Conservation (phyloP, 1,140 invertebrate species). For the Intoshia linei region DNA sequence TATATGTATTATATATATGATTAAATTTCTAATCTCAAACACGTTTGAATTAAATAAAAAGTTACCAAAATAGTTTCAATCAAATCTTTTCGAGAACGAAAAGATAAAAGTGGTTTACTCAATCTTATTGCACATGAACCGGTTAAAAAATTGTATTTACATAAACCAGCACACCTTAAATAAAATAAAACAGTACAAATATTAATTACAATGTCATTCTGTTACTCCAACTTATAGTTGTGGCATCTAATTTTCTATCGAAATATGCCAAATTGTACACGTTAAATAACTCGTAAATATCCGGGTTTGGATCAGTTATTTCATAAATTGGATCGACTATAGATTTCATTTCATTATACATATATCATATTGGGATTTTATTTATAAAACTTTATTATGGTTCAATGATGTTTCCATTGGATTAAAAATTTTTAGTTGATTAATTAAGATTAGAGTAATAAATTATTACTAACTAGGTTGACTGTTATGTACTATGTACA, state of each 20-base stretch:
- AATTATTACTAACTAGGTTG: too few species aligned
- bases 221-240: conserved; percentile 64
- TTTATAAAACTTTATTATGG: too few species aligned
- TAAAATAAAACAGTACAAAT: background rate
- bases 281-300: conserved; percentile 47
- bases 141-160: too few species aligned
- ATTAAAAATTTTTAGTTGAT: too few species aligned
- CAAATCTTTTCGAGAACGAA: conserved; percentile 59
- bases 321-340: conserved; percentile 34
- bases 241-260: conserved; percentile 34
- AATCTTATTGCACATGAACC: conserved; percentile 39
- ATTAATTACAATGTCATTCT: conserved; percentile 53
- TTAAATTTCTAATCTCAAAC: background rate
- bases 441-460: too few species aligned
- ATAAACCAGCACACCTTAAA: too few species aligned
- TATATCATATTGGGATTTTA: too few species aligned
- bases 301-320: conserved; percentile 57
- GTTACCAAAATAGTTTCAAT: conserved; percentile 58
- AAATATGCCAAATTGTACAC: conserved; percentile 59
- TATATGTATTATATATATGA: background rate
- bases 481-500: too few species aligned
- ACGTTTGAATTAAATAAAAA: conserved; percentile 5
- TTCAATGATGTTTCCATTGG: too few species aligned
- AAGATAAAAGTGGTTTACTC: conserved; percentile 53
- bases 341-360: too few species aligned